Base-by-base conservation (phyloP, 1,140 invertebrate species). In the Parasteatoda tepidariorum region DNA sequence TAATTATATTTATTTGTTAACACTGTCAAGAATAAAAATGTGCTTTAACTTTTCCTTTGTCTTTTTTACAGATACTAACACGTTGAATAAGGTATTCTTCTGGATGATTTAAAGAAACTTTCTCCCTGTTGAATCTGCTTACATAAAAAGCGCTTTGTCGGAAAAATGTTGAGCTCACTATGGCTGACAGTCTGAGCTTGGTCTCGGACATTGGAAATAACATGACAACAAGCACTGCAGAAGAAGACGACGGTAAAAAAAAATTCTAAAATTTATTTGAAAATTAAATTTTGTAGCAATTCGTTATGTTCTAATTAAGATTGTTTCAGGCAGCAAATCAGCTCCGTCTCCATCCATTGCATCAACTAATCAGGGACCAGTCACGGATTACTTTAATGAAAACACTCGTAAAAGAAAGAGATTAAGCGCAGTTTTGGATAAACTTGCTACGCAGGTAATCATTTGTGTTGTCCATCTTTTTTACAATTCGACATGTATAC, bases 351-450 rank as follows among this genome's bases (percentile, higher is more conserved):
- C 76, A 30, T 59, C 74, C 6, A 83, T 64, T 9, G 73, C 66
- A 18, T 78, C 73, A 3, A 83, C 59, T 22, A 76, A 41, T 61
- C 57, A 76, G 55, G 79, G 41, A 9, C 68, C 71, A 78, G 48
- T 68, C 4, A 38, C 48, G 4, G 78, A 71, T 3, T 59, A 38
- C 34, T 70, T 76, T 18, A 64, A 34, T n/a, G 74, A 83, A 33
- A 75, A 83, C n/a, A 48, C 38, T 4, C 90, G 93, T 31, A 94
- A 94, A 87, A 90, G 94, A 28, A 94, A 94, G 87, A 89, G 94
- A n/a, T 88, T 95, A 18, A 93, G 92, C 81, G 93, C 94, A 85
- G 94, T 95, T 0, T 88, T 95, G 59, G 93, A 94, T 86, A 94
- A 94, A 86, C 88, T 95, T 22, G 87, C 89, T 2, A 88, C 87